Evolutionary conservation across 2,113 vertebrate genomes (phyloP).

Genomic region (Aldabrachelys gigantea): DNA sequence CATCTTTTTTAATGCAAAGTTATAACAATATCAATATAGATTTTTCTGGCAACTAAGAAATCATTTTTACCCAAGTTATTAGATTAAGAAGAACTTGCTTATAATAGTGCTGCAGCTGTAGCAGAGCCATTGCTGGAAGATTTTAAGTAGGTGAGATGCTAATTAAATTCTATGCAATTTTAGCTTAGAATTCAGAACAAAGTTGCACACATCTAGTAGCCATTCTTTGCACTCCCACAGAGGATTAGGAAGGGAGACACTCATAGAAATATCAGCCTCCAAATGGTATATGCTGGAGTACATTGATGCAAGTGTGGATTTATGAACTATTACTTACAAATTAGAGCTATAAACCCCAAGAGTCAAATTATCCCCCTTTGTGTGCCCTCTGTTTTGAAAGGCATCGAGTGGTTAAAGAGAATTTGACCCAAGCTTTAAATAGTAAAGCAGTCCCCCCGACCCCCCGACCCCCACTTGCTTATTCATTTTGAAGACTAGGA

Average conservation of each 20-base stretch:
- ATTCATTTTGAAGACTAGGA: constrained; percentile 45
- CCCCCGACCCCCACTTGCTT: too few species aligned
- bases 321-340: background rate
- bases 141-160: constrained; percentile 65
- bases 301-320: background rate
- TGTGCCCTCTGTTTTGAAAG: constrained; percentile 1
- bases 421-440: constrained; percentile 45
- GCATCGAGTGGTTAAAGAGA: constrained; percentile 53
- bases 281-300: background rate
- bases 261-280: constrained; percentile 28
- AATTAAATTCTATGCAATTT: constrained; percentile 65
- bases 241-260: constrained; percentile 4
- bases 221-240: background rate
- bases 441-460: background rate
- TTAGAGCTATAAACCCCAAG: background rate
- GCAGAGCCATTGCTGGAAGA: background rate
- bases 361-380: background rate
- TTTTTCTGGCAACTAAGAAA: constrained; percentile 43
- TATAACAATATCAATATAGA: background rate
- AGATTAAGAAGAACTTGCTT: constrained; percentile 50
- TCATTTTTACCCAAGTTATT: constrained; percentile 57
- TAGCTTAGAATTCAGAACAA: constrained; percentile 44
- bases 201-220: background rate
- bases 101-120: constrained; percentile 31
- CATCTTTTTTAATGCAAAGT: background rate